phyloP scores from a whole-genome alignment of 92 coral and sea anemone genomes.

The Epizoanthus scotinus region DNA sequence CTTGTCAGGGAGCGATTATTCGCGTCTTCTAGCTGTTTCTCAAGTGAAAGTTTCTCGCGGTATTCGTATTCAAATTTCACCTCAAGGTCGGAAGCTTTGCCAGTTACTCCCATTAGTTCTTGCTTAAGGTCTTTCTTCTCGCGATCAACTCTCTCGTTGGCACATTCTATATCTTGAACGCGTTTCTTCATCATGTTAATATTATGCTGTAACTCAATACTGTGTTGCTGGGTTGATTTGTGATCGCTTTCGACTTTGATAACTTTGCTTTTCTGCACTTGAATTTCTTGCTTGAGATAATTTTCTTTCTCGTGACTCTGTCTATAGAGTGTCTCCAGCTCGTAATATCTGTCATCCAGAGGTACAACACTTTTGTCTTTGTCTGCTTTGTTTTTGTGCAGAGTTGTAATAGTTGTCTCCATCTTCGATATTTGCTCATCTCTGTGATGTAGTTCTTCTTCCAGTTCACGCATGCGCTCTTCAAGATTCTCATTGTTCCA shows the following conservation, averaged over 20 bases:
- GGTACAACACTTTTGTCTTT: constrained; percentile 54
- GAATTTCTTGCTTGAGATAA: constrained; percentile 77
- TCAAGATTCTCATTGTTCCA: constrained; percentile 76
- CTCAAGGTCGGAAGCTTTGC: constrained; percentile 87
- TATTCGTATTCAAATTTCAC: constrained; percentile 90
- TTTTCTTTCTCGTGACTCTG: constrained; percentile 71
- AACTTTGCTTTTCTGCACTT: constrained; percentile 72
- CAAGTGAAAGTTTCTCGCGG: constrained; percentile 85
- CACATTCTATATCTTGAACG: constrained; percentile 71
- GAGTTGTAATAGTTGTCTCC: constrained; percentile 75
- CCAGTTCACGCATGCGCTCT: constrained; percentile 64
- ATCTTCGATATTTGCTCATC: constrained; percentile 69
- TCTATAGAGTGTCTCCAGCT: constrained; percentile 51
- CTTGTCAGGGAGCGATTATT: constrained; percentile 66
- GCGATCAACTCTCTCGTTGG: constrained; percentile 71
- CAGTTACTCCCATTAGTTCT: constrained; percentile 64
- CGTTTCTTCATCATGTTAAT: constrained; percentile 80
- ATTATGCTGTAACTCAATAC: constrained; percentile 86
- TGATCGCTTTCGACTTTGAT: constrained; percentile 81
- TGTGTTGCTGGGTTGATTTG: constrained; percentile 85
- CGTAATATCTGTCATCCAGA: constrained; percentile 47
- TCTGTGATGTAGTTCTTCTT: constrained; percentile 71
- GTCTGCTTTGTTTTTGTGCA: constrained; percentile 68
- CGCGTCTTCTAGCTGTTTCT: constrained; percentile 83
- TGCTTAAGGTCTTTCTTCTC: constrained; percentile 84